These are phyloP conservation scores for Sphaeramia orbicularis DNA, from an alignment of 2,797 vertebrate genomes.

Conservation along the genomic window DNA sequence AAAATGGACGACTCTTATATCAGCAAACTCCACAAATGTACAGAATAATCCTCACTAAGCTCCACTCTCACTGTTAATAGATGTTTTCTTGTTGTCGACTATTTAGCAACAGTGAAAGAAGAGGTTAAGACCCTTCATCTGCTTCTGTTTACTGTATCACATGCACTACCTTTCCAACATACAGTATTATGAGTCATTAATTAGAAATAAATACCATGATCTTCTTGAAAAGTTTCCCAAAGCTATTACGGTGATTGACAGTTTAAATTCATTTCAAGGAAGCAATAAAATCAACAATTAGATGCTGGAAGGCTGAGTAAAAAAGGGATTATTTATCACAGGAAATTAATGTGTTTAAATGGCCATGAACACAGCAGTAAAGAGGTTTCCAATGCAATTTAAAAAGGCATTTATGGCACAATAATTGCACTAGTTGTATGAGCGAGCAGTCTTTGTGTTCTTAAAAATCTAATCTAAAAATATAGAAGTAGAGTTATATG, in stretches of 20 bases:
- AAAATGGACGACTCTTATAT: conserved; percentile 76
- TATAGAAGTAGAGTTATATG: too few relatives aligned
- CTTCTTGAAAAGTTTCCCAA: background rate
- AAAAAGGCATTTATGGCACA: too few relatives aligned
- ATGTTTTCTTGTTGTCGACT: conserved; percentile 28
- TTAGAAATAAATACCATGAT: too few relatives aligned
- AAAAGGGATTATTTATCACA: background rate
- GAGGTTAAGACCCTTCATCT: conserved; percentile 18
- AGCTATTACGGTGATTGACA: background rate
- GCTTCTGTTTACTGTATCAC: background rate
- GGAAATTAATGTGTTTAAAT: conserved; percentile 6
- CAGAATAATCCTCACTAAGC: conserved; percentile 67
- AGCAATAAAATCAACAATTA: conserved; percentile 13
- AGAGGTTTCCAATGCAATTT: background rate
- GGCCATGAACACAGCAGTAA: background rate
- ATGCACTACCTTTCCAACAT: background rate
- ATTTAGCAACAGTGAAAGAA: conserved; percentile 35
- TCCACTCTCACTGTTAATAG: conserved; percentile 45
- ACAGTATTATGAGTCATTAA: too few relatives aligned
- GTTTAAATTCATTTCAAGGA: background rate
- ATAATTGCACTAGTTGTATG: too few relatives aligned
- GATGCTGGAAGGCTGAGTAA: background rate
- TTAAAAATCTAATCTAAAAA: too few relatives aligned
- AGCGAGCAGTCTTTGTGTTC: too few relatives aligned
- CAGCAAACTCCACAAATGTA: conserved; percentile 75